These are phyloP conservation scores for Strix occidentalis DNA, from an alignment of 2,797 vertebrate genomes.

Conservation along the genomic window DNA sequence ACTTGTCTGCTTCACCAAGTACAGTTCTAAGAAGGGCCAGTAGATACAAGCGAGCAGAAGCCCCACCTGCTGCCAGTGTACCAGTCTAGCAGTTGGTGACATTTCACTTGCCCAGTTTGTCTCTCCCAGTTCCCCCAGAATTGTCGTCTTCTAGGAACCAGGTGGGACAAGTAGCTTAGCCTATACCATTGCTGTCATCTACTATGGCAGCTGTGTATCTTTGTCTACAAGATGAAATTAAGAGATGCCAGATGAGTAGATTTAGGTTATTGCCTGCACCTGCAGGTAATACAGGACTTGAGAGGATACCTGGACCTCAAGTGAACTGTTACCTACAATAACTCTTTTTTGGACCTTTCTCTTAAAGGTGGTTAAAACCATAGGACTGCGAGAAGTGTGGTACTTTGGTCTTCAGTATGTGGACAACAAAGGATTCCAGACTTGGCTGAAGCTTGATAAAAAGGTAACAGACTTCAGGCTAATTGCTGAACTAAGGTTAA, in stretches of 20 bases:
- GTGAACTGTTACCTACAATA: background rate
- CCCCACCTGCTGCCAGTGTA: background rate
- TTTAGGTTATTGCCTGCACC: background rate
- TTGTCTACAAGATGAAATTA: background rate
- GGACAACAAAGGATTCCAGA: slow-evolving; percentile 90
- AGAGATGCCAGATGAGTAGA: background rate
- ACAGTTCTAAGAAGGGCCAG: background rate
- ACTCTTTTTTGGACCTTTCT: background rate
- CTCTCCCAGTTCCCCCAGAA: background rate
- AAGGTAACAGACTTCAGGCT: slow-evolving; percentile 80
- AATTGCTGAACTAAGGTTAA: slow-evolving; percentile 33
- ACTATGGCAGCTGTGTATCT: background rate
- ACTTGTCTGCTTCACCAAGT: background rate
- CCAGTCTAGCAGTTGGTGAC: background rate
- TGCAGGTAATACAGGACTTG: background rate
- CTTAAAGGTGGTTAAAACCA: slow-evolving; percentile 93
- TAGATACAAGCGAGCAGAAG: background rate
- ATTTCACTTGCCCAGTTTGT: background rate
- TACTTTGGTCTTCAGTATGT: slow-evolving; percentile 95
- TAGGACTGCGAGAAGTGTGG: slow-evolving; percentile 94
- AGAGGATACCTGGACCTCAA: background rate
- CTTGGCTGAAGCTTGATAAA: slow-evolving; percentile 97
- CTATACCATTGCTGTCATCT: background rate
- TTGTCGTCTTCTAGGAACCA: background rate
- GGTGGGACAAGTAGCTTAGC: background rate